Evolutionary conservation across 2,113 vertebrate species (phyloP).

Genomic region (Vimba vimba): DNA sequence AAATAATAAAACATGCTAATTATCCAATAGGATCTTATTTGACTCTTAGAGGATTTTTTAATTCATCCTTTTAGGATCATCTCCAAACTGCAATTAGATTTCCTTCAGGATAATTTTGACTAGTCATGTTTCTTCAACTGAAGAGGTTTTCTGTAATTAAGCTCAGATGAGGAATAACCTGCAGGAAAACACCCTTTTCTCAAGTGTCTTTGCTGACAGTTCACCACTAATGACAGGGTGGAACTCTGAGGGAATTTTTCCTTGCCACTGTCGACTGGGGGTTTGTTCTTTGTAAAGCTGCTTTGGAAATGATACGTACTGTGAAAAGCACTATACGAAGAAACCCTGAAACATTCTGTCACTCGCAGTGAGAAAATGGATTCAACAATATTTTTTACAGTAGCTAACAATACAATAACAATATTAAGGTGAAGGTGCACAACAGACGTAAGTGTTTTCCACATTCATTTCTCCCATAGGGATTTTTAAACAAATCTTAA

Average conservation of each 20-base stretch:
- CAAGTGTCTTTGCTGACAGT: neutral
- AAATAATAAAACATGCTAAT: too few relatives aligned
- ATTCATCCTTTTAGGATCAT: neutral
- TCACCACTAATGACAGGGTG: slow-evolving; percentile 22
- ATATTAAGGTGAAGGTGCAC: neutral
- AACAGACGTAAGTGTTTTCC: neutral
- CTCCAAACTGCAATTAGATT: neutral
- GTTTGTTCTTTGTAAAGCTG: neutral
- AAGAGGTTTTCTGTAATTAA: neutral
- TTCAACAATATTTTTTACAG: neutral
- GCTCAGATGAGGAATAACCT: slow-evolving; percentile 13
- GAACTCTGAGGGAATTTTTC: neutral
- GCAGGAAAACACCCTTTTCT: neutral
- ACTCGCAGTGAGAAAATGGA: neutral
- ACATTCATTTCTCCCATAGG: neutral
- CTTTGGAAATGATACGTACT: neutral
- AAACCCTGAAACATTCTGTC: neutral
- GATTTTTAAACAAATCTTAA: neutral
- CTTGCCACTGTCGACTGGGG: neutral
- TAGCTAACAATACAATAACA: neutral
- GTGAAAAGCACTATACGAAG: neutral
- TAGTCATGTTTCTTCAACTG: neutral
- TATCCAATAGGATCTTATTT: neutral
- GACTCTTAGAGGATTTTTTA: too few relatives aligned
- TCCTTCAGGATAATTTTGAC: neutral